Conservation (phyloP, 2,797 vertebrate species). For the Sebastes variabilis region DNA sequence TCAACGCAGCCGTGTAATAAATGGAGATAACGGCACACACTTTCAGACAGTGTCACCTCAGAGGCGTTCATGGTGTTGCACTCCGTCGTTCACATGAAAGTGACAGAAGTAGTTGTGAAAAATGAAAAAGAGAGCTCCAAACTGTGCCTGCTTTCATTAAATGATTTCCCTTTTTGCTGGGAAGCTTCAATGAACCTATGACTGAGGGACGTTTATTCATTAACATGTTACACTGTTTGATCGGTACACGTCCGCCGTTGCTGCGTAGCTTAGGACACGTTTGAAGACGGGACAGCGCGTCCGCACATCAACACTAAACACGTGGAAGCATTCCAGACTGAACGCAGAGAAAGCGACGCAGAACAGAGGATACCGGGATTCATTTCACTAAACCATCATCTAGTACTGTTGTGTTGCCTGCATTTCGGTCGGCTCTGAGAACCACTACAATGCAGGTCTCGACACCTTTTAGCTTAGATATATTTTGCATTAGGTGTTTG, state of each 20-base stretch:
- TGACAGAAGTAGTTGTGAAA: not conserved
- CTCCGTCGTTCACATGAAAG: not conserved
- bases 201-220: not conserved
- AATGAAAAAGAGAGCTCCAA: not conserved
- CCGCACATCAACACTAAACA: not conserved
- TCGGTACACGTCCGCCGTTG: not conserved
- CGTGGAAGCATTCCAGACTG: conserved; percentile 39
- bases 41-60: not conserved
- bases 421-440: conserved; percentile 40
- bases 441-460: conserved; percentile 32
- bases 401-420: conserved; percentile 37
- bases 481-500: conserved; percentile 67
- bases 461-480: conserved; percentile 56
- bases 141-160: not conserved
- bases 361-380: not conserved
- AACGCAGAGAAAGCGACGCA: not conserved
- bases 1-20: no score
- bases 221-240: not conserved
- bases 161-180: no score
- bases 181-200: not conserved
- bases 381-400: conserved; percentile 26
- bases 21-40: not conserved
- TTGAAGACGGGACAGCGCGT: not conserved
- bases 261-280: not conserved
- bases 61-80: not conserved